Evolutionary conservation across 2,797 vertebrate genomes (phyloP), one percentile per base, ranked within the genome.

Genomic region (Nothura maculosa): DNA sequence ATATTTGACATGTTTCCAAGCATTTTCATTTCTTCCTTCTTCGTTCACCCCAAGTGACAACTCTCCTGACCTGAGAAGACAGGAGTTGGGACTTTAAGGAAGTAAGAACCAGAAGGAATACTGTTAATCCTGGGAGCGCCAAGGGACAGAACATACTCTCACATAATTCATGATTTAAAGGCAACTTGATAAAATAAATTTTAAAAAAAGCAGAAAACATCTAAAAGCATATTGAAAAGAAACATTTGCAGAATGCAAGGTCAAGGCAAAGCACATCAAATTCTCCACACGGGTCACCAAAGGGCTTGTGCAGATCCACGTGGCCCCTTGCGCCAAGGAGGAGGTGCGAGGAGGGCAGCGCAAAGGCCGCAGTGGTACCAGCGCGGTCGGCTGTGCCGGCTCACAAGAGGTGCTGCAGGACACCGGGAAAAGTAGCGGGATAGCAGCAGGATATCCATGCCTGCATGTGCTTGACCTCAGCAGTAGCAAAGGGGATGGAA

Each of bases 41-140:
- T 43, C 4, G 38, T 67, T 16, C 28, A 22, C 52, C 32, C 27
- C 21, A 58, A 27, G 68, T 1, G 0, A 54, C 18, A 63, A 28
- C 82, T 85, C 79, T 20, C 82, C 76, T 20, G 0, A 20, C 28
- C 57, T 1, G 27, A 91, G 27, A 74, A 7, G 58, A 77, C 34
- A 62, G 75, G 27, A 89, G 64, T 32, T 47, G 55, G 64, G 66
- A 48, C 15, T 54, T 36, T 36, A 70, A 52, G 42, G 25, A 85
- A 84, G 47, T 19, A 58, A 67, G 14, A 43, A 24, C 48, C n/a
- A 42, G 30, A 55, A 70, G 67, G 27, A 60, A 45, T 1, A 70
- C 30, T 55, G 68, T 13, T 90, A 30, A 40, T n/a, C 66, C 32
- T 25, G 32, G 0, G 0, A 28, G 2, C 7, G 3, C 4, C 7